These are phyloP conservation scores for Seladonia tumulorum DNA, from an alignment of 2,888 invertebrate species.

Conservation along the genomic window DNA sequence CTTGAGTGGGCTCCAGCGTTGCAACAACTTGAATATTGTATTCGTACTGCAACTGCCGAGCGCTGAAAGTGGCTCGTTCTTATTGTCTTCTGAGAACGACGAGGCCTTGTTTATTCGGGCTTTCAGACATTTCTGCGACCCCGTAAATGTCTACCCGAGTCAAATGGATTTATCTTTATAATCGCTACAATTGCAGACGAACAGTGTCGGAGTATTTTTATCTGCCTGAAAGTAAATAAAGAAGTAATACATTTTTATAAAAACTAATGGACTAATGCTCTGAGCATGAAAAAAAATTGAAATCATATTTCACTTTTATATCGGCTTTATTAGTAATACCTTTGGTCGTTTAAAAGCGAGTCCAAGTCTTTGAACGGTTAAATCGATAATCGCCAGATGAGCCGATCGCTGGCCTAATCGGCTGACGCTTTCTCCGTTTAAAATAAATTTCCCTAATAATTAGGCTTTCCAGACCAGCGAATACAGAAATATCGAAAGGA, in stretches of 20 bases:
- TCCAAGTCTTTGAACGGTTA: background rate
- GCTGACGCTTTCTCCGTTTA: background rate
- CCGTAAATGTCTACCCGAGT: background rate
- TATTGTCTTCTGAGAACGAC: background rate
- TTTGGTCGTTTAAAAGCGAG: background rate
- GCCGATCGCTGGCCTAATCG: background rate
- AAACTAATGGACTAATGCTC: too few species aligned
- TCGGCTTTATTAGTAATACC: background rate
- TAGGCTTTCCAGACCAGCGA: background rate
- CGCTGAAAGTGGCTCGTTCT: background rate
- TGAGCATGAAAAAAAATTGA: too few species aligned
- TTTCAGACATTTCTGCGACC: background rate
- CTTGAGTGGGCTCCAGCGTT: conserved; percentile 1
- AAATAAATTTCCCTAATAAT: background rate
- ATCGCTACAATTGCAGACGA: background rate
- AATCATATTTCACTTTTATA: background rate
- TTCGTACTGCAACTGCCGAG: background rate
- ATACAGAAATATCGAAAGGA: background rate
- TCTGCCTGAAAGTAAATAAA: too few species aligned
- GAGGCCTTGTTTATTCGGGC: background rate
- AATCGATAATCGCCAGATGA: background rate
- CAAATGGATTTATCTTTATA: background rate
- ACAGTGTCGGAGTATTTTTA: background rate
- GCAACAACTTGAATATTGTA: conserved; percentile 6
- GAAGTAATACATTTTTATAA: too few species aligned